Evolutionary conservation across 1,140 invertebrate genomes (phyloP).

Genomic region (Asbolus verrucosus): DNA sequence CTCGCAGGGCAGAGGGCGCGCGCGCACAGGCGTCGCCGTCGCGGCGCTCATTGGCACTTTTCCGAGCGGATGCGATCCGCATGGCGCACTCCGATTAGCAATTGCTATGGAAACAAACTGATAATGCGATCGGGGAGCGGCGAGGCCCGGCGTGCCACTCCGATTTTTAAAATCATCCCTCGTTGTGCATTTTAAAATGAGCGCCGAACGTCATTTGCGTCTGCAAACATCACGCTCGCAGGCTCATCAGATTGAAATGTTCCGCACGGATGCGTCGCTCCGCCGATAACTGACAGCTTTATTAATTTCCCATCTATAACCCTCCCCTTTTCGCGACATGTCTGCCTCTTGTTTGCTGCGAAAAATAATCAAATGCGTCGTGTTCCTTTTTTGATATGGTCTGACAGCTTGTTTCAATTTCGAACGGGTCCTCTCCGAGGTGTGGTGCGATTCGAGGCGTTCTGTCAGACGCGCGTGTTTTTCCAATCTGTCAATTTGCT

Average conservation of each 20-base stretch:
- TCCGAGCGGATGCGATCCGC: conserved; percentile 62
- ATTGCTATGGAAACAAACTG: conserved; percentile 73
- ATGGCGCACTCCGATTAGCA: conserved; percentile 70
- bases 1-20: conserved; percentile 11
- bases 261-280: conserved; percentile 55
- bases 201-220: conserved; percentile 54
- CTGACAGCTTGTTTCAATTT: conserved; percentile 56
- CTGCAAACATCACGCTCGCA: conserved; percentile 53
- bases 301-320: conserved; percentile 74
- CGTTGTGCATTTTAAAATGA: conserved; percentile 55
- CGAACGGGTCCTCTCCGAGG: conserved; percentile 2
- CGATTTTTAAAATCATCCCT: conserved; percentile 49
- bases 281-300: conserved; percentile 78
- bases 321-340: conserved; percentile 60
- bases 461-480: background rate
- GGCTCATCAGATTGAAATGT: conserved; percentile 58
- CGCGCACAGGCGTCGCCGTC: conserved; percentile 53
- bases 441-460: background rate
- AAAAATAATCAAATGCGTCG: conserved; percentile 48
- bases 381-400: conserved; percentile 43
- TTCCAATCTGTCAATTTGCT: conserved; percentile 9
- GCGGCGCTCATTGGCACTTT: conserved; percentile 62
- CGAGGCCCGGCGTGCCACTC: conserved; percentile 41
- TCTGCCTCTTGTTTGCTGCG: conserved; percentile 54
- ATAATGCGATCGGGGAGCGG: conserved; percentile 68